Evolutionary conservation across 2,888 invertebrate species (phyloP).

Genomic region (Steinernema hermaphroditum): DNA sequence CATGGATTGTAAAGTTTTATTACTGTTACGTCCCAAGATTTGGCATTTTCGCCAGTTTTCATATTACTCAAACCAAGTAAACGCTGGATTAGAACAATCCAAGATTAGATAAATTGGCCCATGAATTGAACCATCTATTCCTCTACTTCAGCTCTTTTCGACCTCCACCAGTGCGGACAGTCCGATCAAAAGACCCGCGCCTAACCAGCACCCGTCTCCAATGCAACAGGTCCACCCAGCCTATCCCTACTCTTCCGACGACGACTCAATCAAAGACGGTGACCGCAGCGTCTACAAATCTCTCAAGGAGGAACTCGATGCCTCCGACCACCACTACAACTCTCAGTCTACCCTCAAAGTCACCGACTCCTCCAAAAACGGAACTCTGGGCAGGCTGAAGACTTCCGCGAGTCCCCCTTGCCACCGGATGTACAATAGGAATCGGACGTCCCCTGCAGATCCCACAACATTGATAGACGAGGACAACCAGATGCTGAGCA

Average conservation of each 20-base stretch:
- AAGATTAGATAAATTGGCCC: too few relatives aligned
- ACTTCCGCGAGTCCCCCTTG: constrained; percentile 18
- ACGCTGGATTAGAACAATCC: too few relatives aligned
- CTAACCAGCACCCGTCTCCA: neutral
- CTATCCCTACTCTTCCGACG: constrained; percentile 1
- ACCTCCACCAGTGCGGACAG: neutral
- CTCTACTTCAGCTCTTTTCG: constrained; percentile 15
- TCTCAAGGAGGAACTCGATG: constrained; percentile 1
- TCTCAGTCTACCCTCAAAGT: constrained; percentile 17
- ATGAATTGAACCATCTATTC: too few relatives aligned
- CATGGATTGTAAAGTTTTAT: too few relatives aligned
- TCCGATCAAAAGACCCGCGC: neutral
- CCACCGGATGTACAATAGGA: constrained; percentile 14
- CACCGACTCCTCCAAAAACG: constrained; percentile 3
- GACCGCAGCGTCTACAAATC: constrained; percentile 15
- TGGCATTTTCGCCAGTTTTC: too few relatives aligned
- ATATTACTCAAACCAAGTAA: too few relatives aligned
- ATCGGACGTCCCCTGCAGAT: constrained; percentile 2
- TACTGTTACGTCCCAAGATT: too few relatives aligned
- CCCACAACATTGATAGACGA: constrained; percentile 16
- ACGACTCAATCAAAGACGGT: constrained; percentile 8
- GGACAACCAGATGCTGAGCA: constrained; percentile 1
- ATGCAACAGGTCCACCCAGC: neutral
- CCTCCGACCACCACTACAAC: constrained; percentile 13
- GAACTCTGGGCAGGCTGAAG: constrained; percentile 1